These are phyloP conservation scores for Syngnathoides biaculeatus DNA, from an alignment of 2,113 vertebrate species.

Conservation along the genomic window DNA sequence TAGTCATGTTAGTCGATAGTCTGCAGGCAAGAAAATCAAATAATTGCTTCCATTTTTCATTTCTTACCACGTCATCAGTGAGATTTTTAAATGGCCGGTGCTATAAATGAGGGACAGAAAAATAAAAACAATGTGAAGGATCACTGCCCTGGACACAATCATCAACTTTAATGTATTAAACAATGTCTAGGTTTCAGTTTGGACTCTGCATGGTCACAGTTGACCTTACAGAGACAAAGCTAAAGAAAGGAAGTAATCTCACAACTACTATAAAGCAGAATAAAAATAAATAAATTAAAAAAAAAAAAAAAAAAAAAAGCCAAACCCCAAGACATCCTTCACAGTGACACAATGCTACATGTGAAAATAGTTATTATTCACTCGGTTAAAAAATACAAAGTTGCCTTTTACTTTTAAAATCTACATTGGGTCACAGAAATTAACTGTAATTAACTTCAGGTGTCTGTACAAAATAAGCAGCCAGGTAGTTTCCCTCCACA, in stretches of 20 bases:
- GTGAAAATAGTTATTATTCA: no score
- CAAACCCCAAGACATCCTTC: background rate
- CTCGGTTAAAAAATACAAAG: no score
- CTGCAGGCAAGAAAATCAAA: slow-evolving; percentile 10
- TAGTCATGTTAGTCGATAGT: slow-evolving; percentile 6
- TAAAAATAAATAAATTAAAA: no score
- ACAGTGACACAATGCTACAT: no score
- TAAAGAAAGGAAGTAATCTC: background rate
- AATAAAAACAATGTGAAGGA: slow-evolving; percentile 31
- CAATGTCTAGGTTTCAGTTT: background rate
- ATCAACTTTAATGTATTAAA: background rate
- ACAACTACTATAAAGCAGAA: background rate
- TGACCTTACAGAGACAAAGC: background rate
- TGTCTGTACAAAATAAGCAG: no score
- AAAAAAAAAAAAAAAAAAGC: no score
- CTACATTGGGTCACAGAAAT: no score
- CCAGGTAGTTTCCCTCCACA: no score
- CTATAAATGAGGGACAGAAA: slow-evolving; percentile 72
- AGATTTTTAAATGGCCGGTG: slow-evolving; percentile 90
- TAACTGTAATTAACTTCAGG: no score
- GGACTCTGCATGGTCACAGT: background rate
- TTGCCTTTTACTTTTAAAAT: background rate
- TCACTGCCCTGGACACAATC: slow-evolving; percentile 7
- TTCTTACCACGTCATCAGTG: slow-evolving; percentile 96
- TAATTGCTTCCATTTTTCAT: background rate